Evolutionary conservation across 2,888 invertebrate genomes (phyloP).

Genomic region (Archaeoteleia sp.): DNA sequence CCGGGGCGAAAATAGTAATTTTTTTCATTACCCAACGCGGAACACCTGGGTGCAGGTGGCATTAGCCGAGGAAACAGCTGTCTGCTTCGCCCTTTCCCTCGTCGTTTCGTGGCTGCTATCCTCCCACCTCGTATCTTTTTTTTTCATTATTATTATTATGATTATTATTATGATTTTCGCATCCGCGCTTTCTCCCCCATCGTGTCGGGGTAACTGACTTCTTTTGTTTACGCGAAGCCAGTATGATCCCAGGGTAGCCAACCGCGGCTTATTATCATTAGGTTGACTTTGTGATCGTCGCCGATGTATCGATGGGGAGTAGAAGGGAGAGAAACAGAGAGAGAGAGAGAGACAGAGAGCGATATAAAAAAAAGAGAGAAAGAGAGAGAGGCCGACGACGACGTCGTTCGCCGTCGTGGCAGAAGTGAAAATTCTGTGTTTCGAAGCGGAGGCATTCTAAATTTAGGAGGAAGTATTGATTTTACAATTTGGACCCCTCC

Average conservation of each 20-base stretch:
- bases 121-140: slow-evolving; percentile 8
- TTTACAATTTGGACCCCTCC: slow-evolving; percentile 75
- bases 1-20: slow-evolving; percentile 14
- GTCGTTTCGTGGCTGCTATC: not conserved
- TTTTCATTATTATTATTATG: slow-evolving; percentile 24
- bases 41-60: slow-evolving; percentile 70
- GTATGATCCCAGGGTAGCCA: too few species aligned
- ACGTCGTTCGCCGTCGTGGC: slow-evolving; percentile 7
- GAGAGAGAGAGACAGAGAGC: too few species aligned
- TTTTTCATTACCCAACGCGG: slow-evolving; percentile 43
- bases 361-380: slow-evolving; percentile 8
- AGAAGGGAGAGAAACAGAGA: too few species aligned
- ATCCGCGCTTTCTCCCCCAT: slow-evolving; percentile 22
- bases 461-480: slow-evolving; percentile 74
- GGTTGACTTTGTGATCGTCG: not conserved
- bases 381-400: not conserved
- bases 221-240: slow-evolving; percentile 35
- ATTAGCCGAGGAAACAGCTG: slow-evolving; percentile 64
- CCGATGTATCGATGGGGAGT: too few species aligned
- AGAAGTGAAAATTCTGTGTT: slow-evolving; percentile 53
- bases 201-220: slow-evolving; percentile 49
- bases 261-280: too few species aligned
- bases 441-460: slow-evolving; percentile 66
- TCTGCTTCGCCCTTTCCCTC: slow-evolving; percentile 48
- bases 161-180: too few species aligned